Evolutionary conservation across 2,797 vertebrate species (phyloP).

Genomic region (Neostethus bicornis): DNA sequence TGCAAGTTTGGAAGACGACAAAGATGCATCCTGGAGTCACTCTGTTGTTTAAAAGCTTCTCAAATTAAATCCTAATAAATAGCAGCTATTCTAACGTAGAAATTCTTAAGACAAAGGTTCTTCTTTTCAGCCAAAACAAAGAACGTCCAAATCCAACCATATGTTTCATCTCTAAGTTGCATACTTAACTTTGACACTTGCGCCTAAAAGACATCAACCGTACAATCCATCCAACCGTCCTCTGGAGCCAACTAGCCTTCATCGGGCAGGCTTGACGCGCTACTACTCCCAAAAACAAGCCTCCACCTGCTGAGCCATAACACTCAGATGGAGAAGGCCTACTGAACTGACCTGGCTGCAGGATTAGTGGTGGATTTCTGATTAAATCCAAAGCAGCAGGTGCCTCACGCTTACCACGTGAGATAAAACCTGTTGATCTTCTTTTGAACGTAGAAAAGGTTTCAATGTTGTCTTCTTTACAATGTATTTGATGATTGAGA

Average conservation of each 20-base stretch:
- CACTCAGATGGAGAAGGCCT: slow-evolving; percentile 16
- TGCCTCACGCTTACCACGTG: slow-evolving; percentile 57
- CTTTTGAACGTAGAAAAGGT: too few relatives aligned
- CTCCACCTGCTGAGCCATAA: slow-evolving; percentile 22
- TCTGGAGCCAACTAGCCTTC: slow-evolving; percentile 73
- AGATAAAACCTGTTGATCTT: slow-evolving; percentile 8
- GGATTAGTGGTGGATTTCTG: slow-evolving; percentile 80
- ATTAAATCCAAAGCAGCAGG: slow-evolving; percentile 71
- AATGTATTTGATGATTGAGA: too few relatives aligned
- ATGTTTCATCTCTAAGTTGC: background rate
- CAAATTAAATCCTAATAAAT: too few relatives aligned
- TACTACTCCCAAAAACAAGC: slow-evolving; percentile 2
- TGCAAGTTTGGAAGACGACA: background rate
- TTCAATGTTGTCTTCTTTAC: too few relatives aligned
- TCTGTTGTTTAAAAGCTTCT: background rate
- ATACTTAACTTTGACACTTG: slow-evolving; percentile 79
- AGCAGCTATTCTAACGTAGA: too few relatives aligned
- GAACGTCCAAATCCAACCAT: background rate
- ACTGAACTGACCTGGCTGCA: slow-evolving; percentile 30
- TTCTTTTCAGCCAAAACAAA: background rate
- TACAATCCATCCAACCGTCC: slow-evolving; percentile 76
- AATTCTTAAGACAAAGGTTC: too few relatives aligned
- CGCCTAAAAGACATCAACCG: slow-evolving; percentile 74
- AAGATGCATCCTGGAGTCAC: background rate
- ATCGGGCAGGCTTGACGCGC: slow-evolving; percentile 30